phyloP scores from a whole-genome alignment of 1,140 invertebrate species.

The Medauroidea extradentata region DNA sequence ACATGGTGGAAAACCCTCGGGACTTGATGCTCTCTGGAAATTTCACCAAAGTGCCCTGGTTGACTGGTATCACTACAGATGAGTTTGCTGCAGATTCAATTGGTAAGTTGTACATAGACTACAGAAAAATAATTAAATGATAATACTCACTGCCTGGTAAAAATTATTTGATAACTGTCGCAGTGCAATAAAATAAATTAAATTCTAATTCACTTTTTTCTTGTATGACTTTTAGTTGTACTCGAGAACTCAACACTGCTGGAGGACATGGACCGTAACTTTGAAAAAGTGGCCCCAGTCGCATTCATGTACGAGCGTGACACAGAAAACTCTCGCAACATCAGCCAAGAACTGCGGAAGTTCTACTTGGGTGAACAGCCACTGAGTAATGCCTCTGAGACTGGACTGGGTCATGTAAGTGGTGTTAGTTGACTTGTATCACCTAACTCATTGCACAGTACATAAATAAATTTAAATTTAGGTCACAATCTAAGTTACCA shows the following conservation, averaged over 20 bases:
- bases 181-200: neutral
- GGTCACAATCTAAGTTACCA: too few relatives aligned
- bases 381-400: too few relatives aligned
- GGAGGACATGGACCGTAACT: conserved; percentile 46
- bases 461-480: too few relatives aligned
- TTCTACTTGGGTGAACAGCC: conserved; percentile 42
- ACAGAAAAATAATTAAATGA: too few relatives aligned
- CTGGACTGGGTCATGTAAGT: too few relatives aligned
- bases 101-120: conserved; percentile 36
- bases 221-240: conserved; percentile 33
- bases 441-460: too few relatives aligned
- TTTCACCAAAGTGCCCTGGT: conserved; percentile 58
- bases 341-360: conserved; percentile 44
- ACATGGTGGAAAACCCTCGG: conserved; percentile 55
- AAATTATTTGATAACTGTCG: neutral
- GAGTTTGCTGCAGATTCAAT: conserved; percentile 58
- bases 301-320: conserved; percentile 51
- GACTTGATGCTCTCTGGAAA: conserved; percentile 53
- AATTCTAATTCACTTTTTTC: neutral
- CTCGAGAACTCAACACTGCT: conserved; percentile 42
- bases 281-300: conserved; percentile 49
- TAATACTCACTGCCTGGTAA: neutral
- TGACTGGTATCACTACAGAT: conserved; percentile 59
- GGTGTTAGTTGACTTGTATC: too few relatives aligned
- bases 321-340: conserved; percentile 41